A percentile compares a stretch with the other conserved stretches of the same genome.
Evolutionary conservation across 2,888 invertebrate species (phyloP).

Genomic region (Drosophila tanythrix): DNA sequence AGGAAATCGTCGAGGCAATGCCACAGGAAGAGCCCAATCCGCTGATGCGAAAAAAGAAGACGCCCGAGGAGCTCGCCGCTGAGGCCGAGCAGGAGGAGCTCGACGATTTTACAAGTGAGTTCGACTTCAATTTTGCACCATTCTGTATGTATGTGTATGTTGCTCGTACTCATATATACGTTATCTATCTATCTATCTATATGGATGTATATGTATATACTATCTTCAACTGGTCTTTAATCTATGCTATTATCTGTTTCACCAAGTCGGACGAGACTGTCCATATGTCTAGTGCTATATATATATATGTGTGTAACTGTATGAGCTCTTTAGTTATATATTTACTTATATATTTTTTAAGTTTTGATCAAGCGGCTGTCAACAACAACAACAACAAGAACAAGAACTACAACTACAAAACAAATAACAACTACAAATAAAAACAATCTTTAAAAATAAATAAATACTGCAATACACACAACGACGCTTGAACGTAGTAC

Average conservation of each 20-base stretch:
- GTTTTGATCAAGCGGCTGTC: slow-evolving; percentile 34
- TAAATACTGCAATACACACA: slow-evolving; percentile 30
- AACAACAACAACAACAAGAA: slow-evolving; percentile 28
- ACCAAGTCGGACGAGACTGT: slow-evolving; percentile 22
- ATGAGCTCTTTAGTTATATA: slow-evolving; percentile 45
- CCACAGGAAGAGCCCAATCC: slow-evolving; percentile 95
- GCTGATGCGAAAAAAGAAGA: slow-evolving; percentile 99
- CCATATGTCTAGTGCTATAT: slow-evolving; percentile 39
- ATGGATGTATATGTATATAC: slow-evolving; percentile 34
- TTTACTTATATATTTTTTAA: slow-evolving; percentile 24
- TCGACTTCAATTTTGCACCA: not conserved
- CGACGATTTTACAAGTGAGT: slow-evolving; percentile 97
- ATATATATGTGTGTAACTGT: slow-evolving; percentile 51
- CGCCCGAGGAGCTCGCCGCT: slow-evolving; percentile 98
- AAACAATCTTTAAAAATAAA: slow-evolving; percentile 20
- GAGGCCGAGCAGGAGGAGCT: slow-evolving; percentile 98
- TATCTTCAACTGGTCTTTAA: slow-evolving; percentile 41
- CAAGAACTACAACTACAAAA: slow-evolving; percentile 13
- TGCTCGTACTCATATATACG: slow-evolving; percentile 26
- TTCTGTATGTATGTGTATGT: slow-evolving; percentile 33
- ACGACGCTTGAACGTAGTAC: slow-evolving; percentile 60
- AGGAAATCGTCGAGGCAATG: slow-evolving; percentile 94
- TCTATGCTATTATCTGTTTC: slow-evolving; percentile 44
- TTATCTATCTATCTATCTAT: slow-evolving; percentile 13
- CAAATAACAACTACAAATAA: slow-evolving; percentile 33